Evolutionary conservation across 2,888 invertebrate species (phyloP), one percentile per base, ranked within the genome.

Genomic region (Ecdyonurus torrentis): DNA sequence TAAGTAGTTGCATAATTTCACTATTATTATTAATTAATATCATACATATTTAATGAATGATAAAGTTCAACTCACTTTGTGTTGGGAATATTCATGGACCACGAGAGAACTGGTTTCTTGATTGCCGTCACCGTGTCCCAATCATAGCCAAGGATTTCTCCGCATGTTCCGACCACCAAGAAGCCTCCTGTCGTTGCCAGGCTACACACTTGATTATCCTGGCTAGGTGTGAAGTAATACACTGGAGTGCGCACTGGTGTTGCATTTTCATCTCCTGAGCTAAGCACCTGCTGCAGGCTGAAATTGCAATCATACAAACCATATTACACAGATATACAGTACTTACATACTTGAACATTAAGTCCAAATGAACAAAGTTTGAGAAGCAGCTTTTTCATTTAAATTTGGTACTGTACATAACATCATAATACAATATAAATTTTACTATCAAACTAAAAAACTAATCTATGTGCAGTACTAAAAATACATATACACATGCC

Each of bases 111-210:
- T 71, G 66, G 71, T 53, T 67, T 73, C 69, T 83, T 83, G 67
- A 77, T 79, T 0, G 81, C 78, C 61, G 82, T 78, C 5, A 87
- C 77, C 52, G 79, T 77, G 73, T 86, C 86, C 86, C 89, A 89
- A 61, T 84, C 81, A 81, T 85, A 88, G 1, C 87, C 91, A 65
- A 78, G 78, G 60, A 94, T 86, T 71, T 86, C 82, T 50, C 89
- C 89, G 59, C 84, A 81, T 2, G 88, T 82, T 59, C 91, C 93
- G 61, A 84, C 81, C 50, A 91, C 77, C 1, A 91, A 76, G 72
- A 85, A 86, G 67, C 81, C 80, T 1, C 85, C 81, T 0, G 83
- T 84, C 2, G 82, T 79, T 0, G 79, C 74, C 69, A 90, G 75
- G 71, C 86, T 84, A 71, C 85, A 85, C 59, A 90, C 79, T 71